Base-by-base conservation (phyloP, 2,797 vertebrate species). In the Chaunax sp. region DNA sequence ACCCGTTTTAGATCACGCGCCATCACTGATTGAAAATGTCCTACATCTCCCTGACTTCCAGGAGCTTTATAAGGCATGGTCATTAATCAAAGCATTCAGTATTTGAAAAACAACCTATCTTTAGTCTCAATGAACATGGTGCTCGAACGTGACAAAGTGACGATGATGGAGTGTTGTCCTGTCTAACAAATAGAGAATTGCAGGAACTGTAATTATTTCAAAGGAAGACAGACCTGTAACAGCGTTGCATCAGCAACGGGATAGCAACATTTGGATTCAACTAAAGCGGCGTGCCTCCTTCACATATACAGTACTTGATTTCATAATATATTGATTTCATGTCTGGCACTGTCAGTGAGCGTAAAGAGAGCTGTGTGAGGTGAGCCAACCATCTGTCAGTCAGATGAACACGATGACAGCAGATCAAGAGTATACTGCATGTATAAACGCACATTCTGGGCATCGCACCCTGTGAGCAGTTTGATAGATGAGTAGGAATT, bases 41-140 rank as follows among this genome's bases (percentile, higher is more conserved):
- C 14, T 15, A 1, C 15, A 45, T 47, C n/a, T 56, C 30, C 2
- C 26, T 18, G 30, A 19, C 19, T 49, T 70, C 20, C 5, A 61
- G 55, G 40, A 54, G 16, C 28, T 46, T 9, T 46, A 6, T 20
- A 15, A 22, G 30, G 33, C 3, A 3, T 3, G 19, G 35, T 56
- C 69, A 74, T 81, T 78, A 12, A 77, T 88, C 69, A 81, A 67
- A 67, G 25, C n/a, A 6, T 23, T 64, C 61, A 50, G 25, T 30
- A 6, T 78, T 68, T 79, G 72, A 84, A 64, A 74, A 80, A 77
- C 33, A 68, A 41, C 62, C 64, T 1, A 57, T 69, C 77, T 56
- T 43, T 30, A 59, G 41, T 49, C 65, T 61, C 16, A n/a, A 63
- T 83, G 64, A 76, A 71, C 75, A 58, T 19, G 7, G 45, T 20